Base-by-base conservation (phyloP, 2,888 invertebrate species). In the Ormyrus pomaceus region DNA sequence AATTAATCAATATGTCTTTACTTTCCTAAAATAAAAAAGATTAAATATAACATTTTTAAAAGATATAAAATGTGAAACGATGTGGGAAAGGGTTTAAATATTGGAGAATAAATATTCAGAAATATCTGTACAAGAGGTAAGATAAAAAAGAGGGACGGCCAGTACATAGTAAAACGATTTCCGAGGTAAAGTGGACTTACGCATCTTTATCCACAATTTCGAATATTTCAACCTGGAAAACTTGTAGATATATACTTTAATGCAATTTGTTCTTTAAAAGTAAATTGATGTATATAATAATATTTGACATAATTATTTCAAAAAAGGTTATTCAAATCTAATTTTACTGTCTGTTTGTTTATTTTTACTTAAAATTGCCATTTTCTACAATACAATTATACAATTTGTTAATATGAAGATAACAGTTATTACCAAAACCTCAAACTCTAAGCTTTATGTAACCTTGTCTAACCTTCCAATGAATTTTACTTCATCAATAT, bases 221-320 rank as follows among this genome's bases (percentile, higher is more conserved):
- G 68, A 65, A 77, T 74, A 53, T 70, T 77, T 81, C 73, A 66
- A 74, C 77, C 80, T 81, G 80, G 69, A 81, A 81, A 81, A 73
- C 80, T 81, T 81, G 46, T 74, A 59, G 6, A 70, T 65, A 53
- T 19, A 45, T 34, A 64, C 69, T 80, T 76, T 70, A 75, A 62
- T 71, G 65, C n/a, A 34, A 61, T 46, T 53, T 34, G 5, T 6
- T 64, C 48, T 64, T 64, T 64, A 48, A 64, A 50, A n/a, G 5
- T 48, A 48, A 48, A 48, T 64, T 64, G 7, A 45, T 45, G 6
- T 3, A 62, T 34, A 34, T 62, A 8, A 62, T 19, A 34, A 45
- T 62, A 34, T 34, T 34, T 62, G 4, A 46, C 46, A 45, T 10
- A n/a, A n/a, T n/a, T 58, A 2, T n/a, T 46, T 46, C 13, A 11